phyloP scores from a whole-genome alignment of 2,888 invertebrate species.

The Cremastobaeus sp. region DNA sequence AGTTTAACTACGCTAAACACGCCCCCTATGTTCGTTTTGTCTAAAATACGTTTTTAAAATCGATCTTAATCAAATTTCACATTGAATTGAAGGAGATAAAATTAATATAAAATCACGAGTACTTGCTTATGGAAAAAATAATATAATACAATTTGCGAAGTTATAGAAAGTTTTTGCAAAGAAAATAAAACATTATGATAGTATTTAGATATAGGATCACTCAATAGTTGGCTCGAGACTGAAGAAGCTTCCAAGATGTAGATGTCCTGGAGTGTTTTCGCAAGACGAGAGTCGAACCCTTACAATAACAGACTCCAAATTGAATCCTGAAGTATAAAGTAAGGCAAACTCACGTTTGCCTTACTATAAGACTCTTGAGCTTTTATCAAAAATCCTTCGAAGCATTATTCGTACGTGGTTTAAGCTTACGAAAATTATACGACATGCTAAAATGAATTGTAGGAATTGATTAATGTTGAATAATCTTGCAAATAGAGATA shows the following conservation, averaged over 20 bases:
- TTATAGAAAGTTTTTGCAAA: slow-evolving; percentile 47
- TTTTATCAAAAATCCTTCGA: slow-evolving; percentile 60
- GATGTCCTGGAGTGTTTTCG: slow-evolving; percentile 78
- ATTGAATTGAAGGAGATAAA: no score
- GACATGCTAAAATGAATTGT: slow-evolving; percentile 23
- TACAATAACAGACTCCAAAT: slow-evolving; percentile 78
- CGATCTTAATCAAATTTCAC: no score
- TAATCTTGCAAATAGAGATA: no score
- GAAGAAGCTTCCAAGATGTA: slow-evolving; percentile 71
- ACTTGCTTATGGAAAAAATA: no score
- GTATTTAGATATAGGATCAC: slow-evolving; percentile 61
- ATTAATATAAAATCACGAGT: no score
- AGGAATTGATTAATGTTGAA: no score
- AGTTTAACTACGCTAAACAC: slow-evolving; percentile 48
- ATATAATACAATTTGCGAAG: slow-evolving; percentile 45
- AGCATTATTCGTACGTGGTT: slow-evolving; percentile 50
- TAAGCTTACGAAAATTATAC: slow-evolving; percentile 36
- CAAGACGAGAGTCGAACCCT: slow-evolving; percentile 78
- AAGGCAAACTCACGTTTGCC: slow-evolving; percentile 68
- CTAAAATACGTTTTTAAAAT: slow-evolving; percentile 20
- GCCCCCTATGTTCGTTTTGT: slow-evolving; percentile 35
- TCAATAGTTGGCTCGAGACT: slow-evolving; percentile 59
- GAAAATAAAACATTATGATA: slow-evolving; percentile 59
- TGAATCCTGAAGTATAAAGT: slow-evolving; percentile 76
- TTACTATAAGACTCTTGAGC: slow-evolving; percentile 62